Base-by-base conservation (phyloP, 2,797 vertebrate species). In the Brachyrhaphis roseni region DNA sequence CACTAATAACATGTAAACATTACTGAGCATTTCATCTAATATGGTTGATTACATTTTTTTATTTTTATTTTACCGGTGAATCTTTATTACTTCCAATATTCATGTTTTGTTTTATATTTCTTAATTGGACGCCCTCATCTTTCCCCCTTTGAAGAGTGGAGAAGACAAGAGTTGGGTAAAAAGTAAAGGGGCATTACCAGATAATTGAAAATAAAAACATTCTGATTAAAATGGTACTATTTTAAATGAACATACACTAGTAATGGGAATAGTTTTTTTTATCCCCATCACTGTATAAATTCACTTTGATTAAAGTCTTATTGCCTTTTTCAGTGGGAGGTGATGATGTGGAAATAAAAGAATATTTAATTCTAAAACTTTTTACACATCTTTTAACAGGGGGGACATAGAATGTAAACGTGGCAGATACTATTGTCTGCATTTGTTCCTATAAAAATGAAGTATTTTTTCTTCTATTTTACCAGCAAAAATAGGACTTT, bases 401-500 rank as follows among this genome's bases (percentile, higher is more conserved):
- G 7, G 31, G 1, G 18, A 4, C 31, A 39, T 4, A 51, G 15
- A 20, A 39, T 23, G 34, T 66, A 23, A 66, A 66, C 2, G 15
- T 18, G 59, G 26, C 39, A 71, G 68, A 43, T 26, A 15, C 5
- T 45, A 16, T 28, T 28, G 47, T 53, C 41, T 10, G 34, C 57
- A 66, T 34, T 28, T 26, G n/a, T 28, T 64, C 11, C 45, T 34
- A 31, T 34, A 72, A 53, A 78, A 39, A n/a, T 62, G 72, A 74
- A 55, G 80, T 66, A 36, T 62, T 43, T 15, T 68, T 57, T 15
- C 77, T 66, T 15, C 75, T 55, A 64, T 10, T 12, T 20, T 47
- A 34, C 8, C 55, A 57, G 45, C 28, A 76, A 41, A 78, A 84
- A 81, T 74, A n/a, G 73, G 82, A 79, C 72, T 80, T 82, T 72